Conservation (phyloP, 2,797 vertebrate genomes). For the Channallabes apus region DNA sequence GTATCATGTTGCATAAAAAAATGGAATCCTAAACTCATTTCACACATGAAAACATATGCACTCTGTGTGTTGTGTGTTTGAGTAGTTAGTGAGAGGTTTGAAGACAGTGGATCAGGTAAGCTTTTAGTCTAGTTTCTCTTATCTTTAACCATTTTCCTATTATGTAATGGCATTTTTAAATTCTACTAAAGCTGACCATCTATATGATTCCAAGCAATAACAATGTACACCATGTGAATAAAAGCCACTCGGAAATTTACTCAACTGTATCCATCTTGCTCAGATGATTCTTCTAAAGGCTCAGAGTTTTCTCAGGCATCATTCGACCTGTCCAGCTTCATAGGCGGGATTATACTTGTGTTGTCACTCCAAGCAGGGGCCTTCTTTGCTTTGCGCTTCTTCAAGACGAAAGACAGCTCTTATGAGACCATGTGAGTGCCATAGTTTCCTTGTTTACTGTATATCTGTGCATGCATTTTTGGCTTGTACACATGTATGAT, state of each 20-base stretch:
- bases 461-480: neutral
- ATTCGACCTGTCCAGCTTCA: constrained; percentile 89
- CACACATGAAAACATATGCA: neutral
- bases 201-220: neutral
- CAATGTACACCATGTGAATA: neutral
- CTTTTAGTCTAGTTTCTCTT: neutral
- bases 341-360: constrained; percentile 88
- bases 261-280: neutral
- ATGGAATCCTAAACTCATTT: neutral
- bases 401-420: constrained; percentile 88
- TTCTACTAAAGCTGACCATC: neutral
- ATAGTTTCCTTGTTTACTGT: neutral
- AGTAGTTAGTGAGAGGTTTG: constrained; percentile 61
- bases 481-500: neutral
- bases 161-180: neutral
- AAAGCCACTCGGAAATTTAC: neutral
- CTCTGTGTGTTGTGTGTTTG: constrained; percentile 36
- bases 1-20: neutral
- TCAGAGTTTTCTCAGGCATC: constrained; percentile 73
- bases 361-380: constrained; percentile 82
- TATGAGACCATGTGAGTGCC: constrained; percentile 94
- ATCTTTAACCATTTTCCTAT: neutral
- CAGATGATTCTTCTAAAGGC: constrained; percentile 25
- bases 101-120: constrained; percentile 66
- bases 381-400: constrained; percentile 85